phyloP scores from a whole-genome alignment of 2,888 invertebrate species.

The Itoplectis maculator region DNA sequence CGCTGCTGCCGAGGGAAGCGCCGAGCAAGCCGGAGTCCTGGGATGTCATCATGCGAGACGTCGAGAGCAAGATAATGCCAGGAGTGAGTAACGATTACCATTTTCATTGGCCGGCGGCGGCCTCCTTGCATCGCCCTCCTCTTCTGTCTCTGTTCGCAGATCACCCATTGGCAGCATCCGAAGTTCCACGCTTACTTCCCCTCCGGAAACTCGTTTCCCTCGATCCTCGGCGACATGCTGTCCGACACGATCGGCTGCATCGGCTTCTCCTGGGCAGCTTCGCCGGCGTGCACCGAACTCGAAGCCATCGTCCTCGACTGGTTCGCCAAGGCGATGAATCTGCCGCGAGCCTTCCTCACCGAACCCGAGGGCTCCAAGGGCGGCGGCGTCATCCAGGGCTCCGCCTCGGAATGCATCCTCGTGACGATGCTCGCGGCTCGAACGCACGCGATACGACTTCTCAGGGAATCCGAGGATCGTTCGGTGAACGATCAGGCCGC shows the following conservation, averaged over 20 bases:
- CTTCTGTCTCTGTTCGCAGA: slow-evolving; percentile 72
- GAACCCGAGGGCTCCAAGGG: slow-evolving; percentile 87
- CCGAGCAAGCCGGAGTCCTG: slow-evolving; percentile 94
- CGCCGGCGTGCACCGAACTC: slow-evolving; percentile 94
- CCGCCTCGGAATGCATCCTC: slow-evolving; percentile 93
- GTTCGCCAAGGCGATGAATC: slow-evolving; percentile 91
- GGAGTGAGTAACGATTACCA: slow-evolving; percentile 91
- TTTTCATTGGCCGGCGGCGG: no score
- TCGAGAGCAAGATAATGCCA: slow-evolving; percentile 96
- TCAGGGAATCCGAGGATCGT: no score
- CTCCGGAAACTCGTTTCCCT: slow-evolving; percentile 98
- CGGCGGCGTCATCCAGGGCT: slow-evolving; percentile 93
- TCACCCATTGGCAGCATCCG: slow-evolving; percentile 99
- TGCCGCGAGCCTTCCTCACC: slow-evolving; percentile 89
- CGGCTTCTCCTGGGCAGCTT: slow-evolving; percentile 98
- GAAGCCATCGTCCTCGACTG: slow-evolving; percentile 94
- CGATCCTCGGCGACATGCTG: slow-evolving; percentile 98
- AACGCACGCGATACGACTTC: slow-evolving; percentile 88
- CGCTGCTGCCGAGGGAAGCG: slow-evolving; percentile 92
- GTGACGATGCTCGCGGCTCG: slow-evolving; percentile 92
- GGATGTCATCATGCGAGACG: slow-evolving; percentile 95
- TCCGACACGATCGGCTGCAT: slow-evolving; percentile 98
- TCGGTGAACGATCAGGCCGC: no score
- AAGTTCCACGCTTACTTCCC: slow-evolving; percentile 99
- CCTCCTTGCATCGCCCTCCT: no score